Conservation (phyloP, 2,888 invertebrate genomes). For the Synanthedon vespiformis region DNA sequence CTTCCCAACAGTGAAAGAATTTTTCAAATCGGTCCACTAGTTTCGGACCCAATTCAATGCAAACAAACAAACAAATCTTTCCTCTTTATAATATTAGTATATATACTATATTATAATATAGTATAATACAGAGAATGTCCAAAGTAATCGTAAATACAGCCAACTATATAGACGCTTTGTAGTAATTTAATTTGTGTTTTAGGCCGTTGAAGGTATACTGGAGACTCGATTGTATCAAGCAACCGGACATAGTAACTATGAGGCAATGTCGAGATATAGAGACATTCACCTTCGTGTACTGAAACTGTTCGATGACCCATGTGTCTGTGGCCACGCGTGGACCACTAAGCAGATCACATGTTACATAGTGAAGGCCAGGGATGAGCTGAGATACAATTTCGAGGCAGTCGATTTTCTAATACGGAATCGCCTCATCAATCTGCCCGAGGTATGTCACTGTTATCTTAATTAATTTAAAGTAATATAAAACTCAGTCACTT, state of each 20-base stretch:
- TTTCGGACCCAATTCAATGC: no score
- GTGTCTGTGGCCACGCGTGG: constrained; percentile 90
- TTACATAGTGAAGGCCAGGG: constrained; percentile 88
- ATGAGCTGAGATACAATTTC: constrained; percentile 89
- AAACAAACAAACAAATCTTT: no score
- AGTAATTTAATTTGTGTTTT: constrained; percentile 9
- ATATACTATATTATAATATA: neutral
- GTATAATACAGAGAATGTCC: neutral
- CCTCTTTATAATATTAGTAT: no score
- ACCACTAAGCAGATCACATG: constrained; percentile 92
- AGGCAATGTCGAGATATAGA: constrained; percentile 85
- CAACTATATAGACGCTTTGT: neutral
- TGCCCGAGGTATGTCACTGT: constrained; percentile 68
- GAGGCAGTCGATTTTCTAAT: constrained; percentile 93
- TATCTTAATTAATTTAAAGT: no score
- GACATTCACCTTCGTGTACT: constrained; percentile 92
- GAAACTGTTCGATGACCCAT: constrained; percentile 87
- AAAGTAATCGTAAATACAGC: neutral
- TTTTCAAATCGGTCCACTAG: no score
- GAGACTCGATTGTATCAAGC: constrained; percentile 80
- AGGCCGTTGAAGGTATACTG: constrained; percentile 90
- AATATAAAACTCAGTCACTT: no score
- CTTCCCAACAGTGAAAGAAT: no score
- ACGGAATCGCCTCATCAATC: constrained; percentile 82
- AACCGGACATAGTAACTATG: constrained; percentile 62